A percentile compares a stretch with the other conserved stretches of the same genome.
phyloP scores from a whole-genome alignment of 2,797 vertebrate species.

The Loriculus beryllinus region DNA sequence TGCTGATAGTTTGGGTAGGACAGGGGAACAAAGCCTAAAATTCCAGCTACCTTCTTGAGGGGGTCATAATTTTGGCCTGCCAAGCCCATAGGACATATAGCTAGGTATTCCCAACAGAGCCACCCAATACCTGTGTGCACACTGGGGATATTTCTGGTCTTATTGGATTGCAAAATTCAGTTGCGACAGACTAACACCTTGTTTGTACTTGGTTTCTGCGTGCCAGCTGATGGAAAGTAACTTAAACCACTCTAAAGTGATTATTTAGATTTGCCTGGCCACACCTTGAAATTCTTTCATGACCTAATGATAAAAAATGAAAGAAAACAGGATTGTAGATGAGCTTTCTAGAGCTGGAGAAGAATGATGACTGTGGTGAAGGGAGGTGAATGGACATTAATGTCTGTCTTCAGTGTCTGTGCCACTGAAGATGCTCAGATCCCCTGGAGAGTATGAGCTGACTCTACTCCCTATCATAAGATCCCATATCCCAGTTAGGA shows the following conservation, averaged over 20 bases:
- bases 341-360: neutral
- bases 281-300: conserved; percentile 2
- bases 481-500: neutral
- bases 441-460: neutral
- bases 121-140: neutral
- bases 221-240: neutral
- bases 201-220: neutral
- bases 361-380: neutral
- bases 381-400: neutral
- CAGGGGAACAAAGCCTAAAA: neutral
- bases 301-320: neutral
- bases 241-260: neutral
- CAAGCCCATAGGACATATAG: neutral
- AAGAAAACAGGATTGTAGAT: neutral
- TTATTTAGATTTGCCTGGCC: neutral
- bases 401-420: neutral
- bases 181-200: neutral
- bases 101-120: neutral
- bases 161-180: neutral
- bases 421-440: neutral
- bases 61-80: neutral
- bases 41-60: neutral
- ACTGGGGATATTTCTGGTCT: neutral
- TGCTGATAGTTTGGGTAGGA: neutral
- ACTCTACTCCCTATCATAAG: neutral